Evolutionary conservation across 2,797 vertebrate genomes (phyloP), one percentile per base, ranked within the genome.

Genomic region (Crocidura indochinensis): DNA sequence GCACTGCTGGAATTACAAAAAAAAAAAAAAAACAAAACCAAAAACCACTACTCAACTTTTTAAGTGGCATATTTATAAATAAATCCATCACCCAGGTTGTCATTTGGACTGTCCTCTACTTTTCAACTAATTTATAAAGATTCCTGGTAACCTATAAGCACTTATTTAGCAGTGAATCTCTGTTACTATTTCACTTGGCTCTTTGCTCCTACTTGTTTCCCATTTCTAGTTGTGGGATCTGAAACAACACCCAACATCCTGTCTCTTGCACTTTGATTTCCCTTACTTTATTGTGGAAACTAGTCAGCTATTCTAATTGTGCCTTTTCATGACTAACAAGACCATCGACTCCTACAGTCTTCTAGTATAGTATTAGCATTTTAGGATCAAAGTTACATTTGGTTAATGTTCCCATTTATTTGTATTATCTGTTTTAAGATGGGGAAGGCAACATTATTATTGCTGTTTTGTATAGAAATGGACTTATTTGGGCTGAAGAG

Each of bases 11-110:
- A n/a, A n/a, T n/a, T n/a, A n/a, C n/a, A n/a, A n/a, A n/a, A n/a
- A n/a, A n/a, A n/a, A n/a, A n/a, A n/a, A n/a, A n/a, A n/a, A n/a
- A n/a, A n/a, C n/a, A n/a, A n/a, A n/a, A n/a, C n/a, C n/a, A n/a
- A n/a, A n/a, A n/a, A n/a, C n/a, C n/a, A n/a, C n/a, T n/a, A n/a
- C n/a, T n/a, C n/a, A n/a, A 19, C 38, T 64, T 65, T 74, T 77
- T 73, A 51, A 31, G n/a, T 75, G 56, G 67, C 78, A 4, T 46
- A 20, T 74, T 89, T 92, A 81, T 79, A 80, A 86, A 60, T 72
- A 77, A 83, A 31, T 49, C 73, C 46, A 85, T 82, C 75, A 91
- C n/a, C 47, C 38, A 84, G n/a, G 71, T 14, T 15, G 11, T 74
- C 87, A 49, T 85, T 86, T 64, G 20, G 79, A 68, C 11, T 90